These are phyloP conservation scores for Potamarius usumacintae DNA, from an alignment of 2,113 vertebrate species.

Conservation along the genomic window DNA sequence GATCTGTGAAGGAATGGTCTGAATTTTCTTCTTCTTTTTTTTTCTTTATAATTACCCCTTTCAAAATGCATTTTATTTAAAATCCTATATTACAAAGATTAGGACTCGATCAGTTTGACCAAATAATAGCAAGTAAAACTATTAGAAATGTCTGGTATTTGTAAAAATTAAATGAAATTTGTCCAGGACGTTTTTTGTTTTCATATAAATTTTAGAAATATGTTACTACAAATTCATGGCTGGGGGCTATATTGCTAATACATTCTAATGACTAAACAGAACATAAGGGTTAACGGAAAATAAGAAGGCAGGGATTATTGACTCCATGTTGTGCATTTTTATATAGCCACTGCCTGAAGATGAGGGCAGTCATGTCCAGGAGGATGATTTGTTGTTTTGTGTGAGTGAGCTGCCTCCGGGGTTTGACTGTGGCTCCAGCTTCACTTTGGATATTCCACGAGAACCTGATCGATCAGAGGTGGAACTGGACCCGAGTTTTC, in stretches of 20 bases:
- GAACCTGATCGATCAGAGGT: constrained; percentile 74
- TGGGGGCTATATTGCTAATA: not conserved
- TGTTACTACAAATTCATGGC: not conserved
- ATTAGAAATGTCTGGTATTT: not conserved
- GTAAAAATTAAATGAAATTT: not conserved
- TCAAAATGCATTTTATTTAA: not conserved
- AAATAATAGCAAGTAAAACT: not conserved
- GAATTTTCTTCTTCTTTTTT: not conserved
- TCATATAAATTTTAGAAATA: not conserved
- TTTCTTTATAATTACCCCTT: not conserved
- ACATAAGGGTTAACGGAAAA: not conserved
- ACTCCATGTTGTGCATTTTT: constrained; percentile 7
- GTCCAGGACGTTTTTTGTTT: not conserved
- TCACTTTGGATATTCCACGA: constrained; percentile 85
- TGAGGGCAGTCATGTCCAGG: constrained; percentile 81
- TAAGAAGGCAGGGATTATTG: not conserved
- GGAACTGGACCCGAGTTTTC: constrained; percentile 80
- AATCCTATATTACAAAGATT: not conserved
- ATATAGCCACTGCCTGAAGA: constrained; percentile 81
- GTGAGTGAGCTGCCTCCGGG: constrained; percentile 84
- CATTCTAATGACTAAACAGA: not conserved
- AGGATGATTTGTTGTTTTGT: constrained; percentile 87
- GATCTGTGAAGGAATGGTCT: not conserved
- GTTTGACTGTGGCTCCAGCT: constrained; percentile 90
- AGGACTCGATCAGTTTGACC: not conserved